A percentile compares a stretch with the other conserved stretches of the same genome.
Conservation (phyloP, 2,797 vertebrate genomes). For the Amblyraja radiata region DNA sequence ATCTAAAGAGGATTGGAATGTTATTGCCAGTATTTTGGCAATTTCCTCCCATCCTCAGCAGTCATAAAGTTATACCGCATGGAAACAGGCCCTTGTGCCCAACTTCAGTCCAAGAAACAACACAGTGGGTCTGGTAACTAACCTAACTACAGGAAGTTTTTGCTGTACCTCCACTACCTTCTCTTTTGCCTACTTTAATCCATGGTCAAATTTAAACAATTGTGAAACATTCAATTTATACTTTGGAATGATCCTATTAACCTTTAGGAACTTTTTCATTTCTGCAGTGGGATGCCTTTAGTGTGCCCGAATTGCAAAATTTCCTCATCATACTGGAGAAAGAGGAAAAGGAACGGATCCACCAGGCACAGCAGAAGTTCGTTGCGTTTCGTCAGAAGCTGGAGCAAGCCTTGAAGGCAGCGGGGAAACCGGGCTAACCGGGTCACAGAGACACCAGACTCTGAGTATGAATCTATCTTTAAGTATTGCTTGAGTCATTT, state of each 20-base stretch:
- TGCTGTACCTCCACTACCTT: too few relatives aligned
- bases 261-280: constrained; percentile 32
- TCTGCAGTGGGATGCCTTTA: constrained; percentile 88
- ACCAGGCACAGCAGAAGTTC: constrained; percentile 76
- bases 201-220: not conserved
- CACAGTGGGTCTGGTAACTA: too few relatives aligned
- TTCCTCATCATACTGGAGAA: constrained; percentile 85
- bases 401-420: constrained; percentile 66
- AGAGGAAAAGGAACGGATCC: constrained; percentile 82
- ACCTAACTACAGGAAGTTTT: too few relatives aligned
- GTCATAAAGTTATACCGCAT: too few relatives aligned
- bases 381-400: constrained; percentile 71
- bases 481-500: not conserved
- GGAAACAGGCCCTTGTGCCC: too few relatives aligned
- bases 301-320: constrained; percentile 91
- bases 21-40: too few relatives aligned
- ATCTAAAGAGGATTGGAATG: too few relatives aligned
- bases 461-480: not conserved
- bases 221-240: not conserved
- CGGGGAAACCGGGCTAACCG: constrained; percentile 69
- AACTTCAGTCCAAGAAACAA: too few relatives aligned
- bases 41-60: too few relatives aligned
- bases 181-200: not conserved
- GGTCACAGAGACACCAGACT: not conserved
- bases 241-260: not conserved